Percentiles rank a stretch among this genome's conserved stretches.
phyloP scores from a whole-genome alignment of 92 coral and sea anemone genomes.

The Heliopora coerulea region DNA sequence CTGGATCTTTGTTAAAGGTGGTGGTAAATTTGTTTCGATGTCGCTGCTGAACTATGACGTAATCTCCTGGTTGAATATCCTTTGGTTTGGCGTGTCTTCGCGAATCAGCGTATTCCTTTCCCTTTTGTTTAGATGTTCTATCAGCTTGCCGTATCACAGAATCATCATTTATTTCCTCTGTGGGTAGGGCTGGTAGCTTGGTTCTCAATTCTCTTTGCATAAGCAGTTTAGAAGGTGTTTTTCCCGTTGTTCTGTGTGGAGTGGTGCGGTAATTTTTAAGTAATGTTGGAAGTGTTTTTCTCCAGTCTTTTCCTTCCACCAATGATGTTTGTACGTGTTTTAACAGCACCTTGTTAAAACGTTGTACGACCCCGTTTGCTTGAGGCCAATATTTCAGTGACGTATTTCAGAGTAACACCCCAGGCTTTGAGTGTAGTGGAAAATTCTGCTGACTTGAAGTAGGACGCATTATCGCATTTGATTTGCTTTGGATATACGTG shows the following conservation, averaged over 20 bases:
- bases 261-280: neutral
- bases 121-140: neutral
- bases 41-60: neutral
- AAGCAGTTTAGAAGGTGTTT: neutral
- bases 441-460: slow-evolving; percentile 22
- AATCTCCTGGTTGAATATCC: neutral
- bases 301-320: neutral
- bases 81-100: neutral
- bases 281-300: neutral
- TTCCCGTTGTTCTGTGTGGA: neutral
- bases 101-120: neutral
- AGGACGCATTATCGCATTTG: slow-evolving; percentile 45
- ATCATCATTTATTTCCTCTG: neutral
- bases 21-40: neutral
- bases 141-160: neutral
- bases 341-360: slow-evolving; percentile 20
- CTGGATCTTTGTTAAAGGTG: neutral
- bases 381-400: slow-evolving; percentile 35
- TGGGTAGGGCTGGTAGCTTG: neutral
- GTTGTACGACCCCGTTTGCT: slow-evolving; percentile 34
- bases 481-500: slow-evolving; percentile 25
- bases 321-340: slow-evolving; percentile 3
- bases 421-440: slow-evolving; percentile 21
- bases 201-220: neutral
- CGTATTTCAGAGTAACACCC: slow-evolving; percentile 16